Conservation (phyloP, 2,888 invertebrate species). For the Steinernema hermaphroditum region DNA sequence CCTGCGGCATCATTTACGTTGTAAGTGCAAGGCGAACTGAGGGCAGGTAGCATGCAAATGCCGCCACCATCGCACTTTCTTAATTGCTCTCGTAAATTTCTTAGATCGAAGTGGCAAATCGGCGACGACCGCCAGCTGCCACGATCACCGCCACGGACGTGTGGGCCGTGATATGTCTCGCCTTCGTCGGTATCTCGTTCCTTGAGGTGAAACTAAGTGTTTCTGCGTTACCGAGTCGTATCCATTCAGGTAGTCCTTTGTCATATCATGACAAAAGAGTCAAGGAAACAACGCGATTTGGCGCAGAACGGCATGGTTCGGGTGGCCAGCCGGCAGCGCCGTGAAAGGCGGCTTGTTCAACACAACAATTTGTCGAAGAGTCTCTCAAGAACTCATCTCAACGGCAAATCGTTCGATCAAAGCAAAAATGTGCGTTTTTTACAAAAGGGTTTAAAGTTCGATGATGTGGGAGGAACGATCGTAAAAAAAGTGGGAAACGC, state of each 20-base stretch:
- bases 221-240: not conserved
- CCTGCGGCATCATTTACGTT: not conserved
- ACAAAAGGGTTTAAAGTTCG: not conserved
- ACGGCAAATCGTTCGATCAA: slow-evolving; percentile 28
- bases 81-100: not conserved
- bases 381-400: not conserved
- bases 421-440: slow-evolving; percentile 25
- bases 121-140: not conserved
- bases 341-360: slow-evolving; percentile 8
- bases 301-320: slow-evolving; percentile 13
- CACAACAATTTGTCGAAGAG: slow-evolving; percentile 22
- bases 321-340: slow-evolving; percentile 13
- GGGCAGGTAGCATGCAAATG: too few relatives aligned
- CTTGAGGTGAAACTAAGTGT: too few relatives aligned
- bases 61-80: too few relatives aligned
- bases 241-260: slow-evolving; percentile 11
- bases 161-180: slow-evolving; percentile 7
- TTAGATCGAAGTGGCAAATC: slow-evolving; percentile 24
- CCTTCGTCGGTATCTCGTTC: slow-evolving; percentile 15
- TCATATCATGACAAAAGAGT: slow-evolving; percentile 18
- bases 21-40: not conserved
- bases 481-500: not conserved
- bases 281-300: slow-evolving; percentile 1
- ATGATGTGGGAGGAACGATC: not conserved
- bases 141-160: slow-evolving; percentile 10